A percentile compares a stretch with the other conserved stretches of the same genome.
These are phyloP conservation scores for Ciconia maguari DNA, from an alignment of 2,113 vertebrate genomes.

Conservation along the genomic window DNA sequence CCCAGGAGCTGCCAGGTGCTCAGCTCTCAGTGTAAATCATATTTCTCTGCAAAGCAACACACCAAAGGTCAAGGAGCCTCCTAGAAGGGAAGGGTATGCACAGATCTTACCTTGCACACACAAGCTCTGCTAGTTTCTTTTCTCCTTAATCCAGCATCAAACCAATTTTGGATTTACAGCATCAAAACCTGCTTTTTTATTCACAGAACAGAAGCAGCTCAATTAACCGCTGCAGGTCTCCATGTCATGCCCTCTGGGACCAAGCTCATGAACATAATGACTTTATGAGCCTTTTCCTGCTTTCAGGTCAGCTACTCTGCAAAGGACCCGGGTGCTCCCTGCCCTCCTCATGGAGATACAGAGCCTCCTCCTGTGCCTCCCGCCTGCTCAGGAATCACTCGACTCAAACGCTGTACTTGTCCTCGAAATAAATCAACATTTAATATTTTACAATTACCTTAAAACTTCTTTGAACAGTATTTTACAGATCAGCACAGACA, in stretches of 20 bases:
- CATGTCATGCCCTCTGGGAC: background rate
- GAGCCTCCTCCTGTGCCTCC: background rate
- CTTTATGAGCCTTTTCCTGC: background rate
- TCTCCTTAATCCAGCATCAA: background rate
- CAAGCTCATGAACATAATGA: background rate
- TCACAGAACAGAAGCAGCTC: background rate
- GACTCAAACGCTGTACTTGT: background rate
- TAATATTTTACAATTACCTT: slow-evolving; percentile 53
- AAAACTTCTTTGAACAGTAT: slow-evolving; percentile 22
- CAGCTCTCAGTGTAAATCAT: accelerated
- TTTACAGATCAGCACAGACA: slow-evolving; percentile 28
- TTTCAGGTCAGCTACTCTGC: background rate
- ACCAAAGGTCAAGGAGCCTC: background rate
- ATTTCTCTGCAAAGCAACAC: background rate
- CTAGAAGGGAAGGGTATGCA: background rate
- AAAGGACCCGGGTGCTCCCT: background rate
- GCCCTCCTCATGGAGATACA: accelerated
- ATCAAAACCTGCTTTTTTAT: background rate
- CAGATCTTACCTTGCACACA: background rate
- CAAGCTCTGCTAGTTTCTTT: background rate
- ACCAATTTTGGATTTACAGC: background rate
- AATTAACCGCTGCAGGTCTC: background rate
- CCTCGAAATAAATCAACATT: slow-evolving; percentile 49
- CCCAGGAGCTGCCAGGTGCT: background rate
- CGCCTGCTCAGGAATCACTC: background rate